Evolutionary conservation across 2,113 vertebrate species (phyloP), one percentile per base, ranked within the genome.

Genomic region (Cygnus buccinator): DNA sequence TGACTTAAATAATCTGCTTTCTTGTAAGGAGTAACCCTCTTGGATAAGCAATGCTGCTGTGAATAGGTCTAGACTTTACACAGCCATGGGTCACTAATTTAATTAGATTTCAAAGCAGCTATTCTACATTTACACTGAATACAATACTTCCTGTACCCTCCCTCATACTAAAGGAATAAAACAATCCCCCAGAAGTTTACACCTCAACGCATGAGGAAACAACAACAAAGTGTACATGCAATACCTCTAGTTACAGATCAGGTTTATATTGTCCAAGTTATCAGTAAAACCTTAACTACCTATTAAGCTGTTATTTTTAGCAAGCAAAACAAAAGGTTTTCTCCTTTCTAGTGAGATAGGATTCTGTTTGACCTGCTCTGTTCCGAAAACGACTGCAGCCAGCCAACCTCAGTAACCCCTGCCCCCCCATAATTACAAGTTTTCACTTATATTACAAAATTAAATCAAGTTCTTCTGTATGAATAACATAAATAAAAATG

Each of bases 21-120:
- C 76, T 82, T 74, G 50, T 74, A 63, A 94, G 82, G 70, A 88
- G 70, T 89, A 94, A 82, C 77, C 25, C 43, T 79, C 78, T 70
- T 88, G 77, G 78, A 87, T 86, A 94, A 95, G 83, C 92, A 93
- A 89, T 61, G 73, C 55, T 94, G 59, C 77, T 90, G 61, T 96
- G 93, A 98, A 97, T 96, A 93, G 88, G 96, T 94, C 97, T 96
- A 97, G 96, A 98, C 97, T 97, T 96, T 95, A 93, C 93, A 96
- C 83, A 95, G 97, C 94, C 92, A 97, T 84, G 96, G 94, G 92
- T 97, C 97, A 96, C 92, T 96, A 97, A 97, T 96, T 97, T 97
- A 97, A 98, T 97, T 98, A 97, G 91, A 96, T 97, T 98, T 98
- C 94, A 97, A 98, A 97, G 97, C 95, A 86, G 92, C 89, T 92